Conservation (phyloP, 2,797 vertebrate species). For the Sebastes hubbsi region DNA sequence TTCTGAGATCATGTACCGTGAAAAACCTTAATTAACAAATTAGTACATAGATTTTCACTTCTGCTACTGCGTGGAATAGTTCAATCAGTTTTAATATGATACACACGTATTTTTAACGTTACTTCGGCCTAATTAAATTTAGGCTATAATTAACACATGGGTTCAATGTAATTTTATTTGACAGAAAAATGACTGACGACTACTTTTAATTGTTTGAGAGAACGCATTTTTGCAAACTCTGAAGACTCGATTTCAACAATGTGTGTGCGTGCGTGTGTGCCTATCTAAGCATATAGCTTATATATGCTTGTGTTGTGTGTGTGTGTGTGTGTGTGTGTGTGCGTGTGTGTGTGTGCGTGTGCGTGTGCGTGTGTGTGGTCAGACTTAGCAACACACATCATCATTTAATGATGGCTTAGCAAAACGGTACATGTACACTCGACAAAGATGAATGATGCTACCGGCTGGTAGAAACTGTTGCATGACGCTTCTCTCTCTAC, state of each 20-base stretch:
- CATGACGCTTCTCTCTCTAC: conserved; percentile 13
- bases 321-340: conserved; percentile 23
- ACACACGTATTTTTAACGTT: not conserved
- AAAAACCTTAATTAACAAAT: not conserved
- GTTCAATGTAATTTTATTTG: conserved; percentile 21
- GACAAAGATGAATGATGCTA: conserved; percentile 76
- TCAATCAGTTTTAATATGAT: not conserved
- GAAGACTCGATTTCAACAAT: not conserved
- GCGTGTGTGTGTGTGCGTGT: conserved; percentile 23
- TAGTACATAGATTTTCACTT: not conserved
- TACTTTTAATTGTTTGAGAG: not conserved
- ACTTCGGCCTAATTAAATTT: conserved; percentile 9
- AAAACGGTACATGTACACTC: conserved; percentile 62
- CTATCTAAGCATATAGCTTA: not conserved
- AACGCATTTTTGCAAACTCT: not conserved
- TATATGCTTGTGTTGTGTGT: not conserved
- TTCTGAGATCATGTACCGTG: not conserved
- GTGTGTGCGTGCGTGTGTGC: not conserved
- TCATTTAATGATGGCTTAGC: conserved; percentile 66
- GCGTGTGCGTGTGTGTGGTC: conserved; percentile 32
- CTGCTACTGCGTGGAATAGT: not conserved
- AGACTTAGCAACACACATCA: conserved; percentile 49
- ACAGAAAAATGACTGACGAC: not conserved
- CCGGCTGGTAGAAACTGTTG: conserved; percentile 34
- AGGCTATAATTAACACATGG: conserved; percentile 14